Percentiles rank a stretch among this genome's conserved stretches.
Evolutionary conservation across 2,888 invertebrate species (phyloP).

Genomic region (Meghimatium bilineatum): DNA sequence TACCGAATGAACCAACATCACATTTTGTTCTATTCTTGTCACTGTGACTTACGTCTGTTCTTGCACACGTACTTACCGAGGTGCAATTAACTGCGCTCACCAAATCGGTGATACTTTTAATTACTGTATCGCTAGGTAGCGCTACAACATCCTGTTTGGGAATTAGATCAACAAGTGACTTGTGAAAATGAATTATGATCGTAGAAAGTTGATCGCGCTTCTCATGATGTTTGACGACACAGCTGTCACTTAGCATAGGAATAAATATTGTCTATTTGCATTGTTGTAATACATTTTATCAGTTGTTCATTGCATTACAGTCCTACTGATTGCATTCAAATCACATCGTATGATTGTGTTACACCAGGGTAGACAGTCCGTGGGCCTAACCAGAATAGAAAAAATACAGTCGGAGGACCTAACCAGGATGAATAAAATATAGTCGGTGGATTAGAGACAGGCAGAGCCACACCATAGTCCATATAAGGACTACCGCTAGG

Average conservation of each 20-base stretch:
- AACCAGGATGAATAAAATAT: no score
- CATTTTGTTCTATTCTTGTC: background rate
- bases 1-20: background rate
- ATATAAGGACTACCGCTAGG: no score
- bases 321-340: no score
- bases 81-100: background rate
- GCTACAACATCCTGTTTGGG: background rate
- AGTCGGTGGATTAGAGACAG: no score
- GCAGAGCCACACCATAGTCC: no score
- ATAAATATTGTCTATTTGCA: background rate
- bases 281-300: background rate
- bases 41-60: background rate
- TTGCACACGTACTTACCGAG: background rate
- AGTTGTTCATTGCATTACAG: background rate
- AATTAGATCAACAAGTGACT: background rate
- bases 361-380: no score
- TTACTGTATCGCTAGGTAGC: background rate
- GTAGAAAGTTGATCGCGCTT: background rate
- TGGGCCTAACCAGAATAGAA: no score
- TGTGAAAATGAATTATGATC: conserved; percentile 6
- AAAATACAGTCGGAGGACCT: no score
- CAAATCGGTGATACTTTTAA: conserved; percentile 4
- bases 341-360: no score
- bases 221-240: no score
- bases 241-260: background rate